These are phyloP conservation scores for Pandemis heparana DNA, from an alignment of 2,888 invertebrate genomes.

Conservation along the genomic window DNA sequence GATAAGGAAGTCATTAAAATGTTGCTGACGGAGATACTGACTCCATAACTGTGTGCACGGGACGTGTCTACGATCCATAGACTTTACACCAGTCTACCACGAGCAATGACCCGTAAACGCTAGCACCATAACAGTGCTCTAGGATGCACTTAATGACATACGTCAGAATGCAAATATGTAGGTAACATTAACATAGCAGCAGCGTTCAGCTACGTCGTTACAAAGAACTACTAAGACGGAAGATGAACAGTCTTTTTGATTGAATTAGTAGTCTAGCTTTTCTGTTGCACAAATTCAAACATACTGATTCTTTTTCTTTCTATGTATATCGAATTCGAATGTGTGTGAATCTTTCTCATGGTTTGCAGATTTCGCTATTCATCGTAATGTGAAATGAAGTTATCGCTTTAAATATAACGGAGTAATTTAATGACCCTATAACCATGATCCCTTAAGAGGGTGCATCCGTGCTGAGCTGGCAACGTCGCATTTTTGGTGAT, in stretches of 20 bases:
- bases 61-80: slow-evolving; percentile 23
- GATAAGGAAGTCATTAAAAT: slow-evolving; percentile 30
- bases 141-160: slow-evolving; percentile 22
- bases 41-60: slow-evolving; percentile 14
- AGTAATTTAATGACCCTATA: too few relatives aligned
- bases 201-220: background rate
- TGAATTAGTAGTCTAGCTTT: background rate
- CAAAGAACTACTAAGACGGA: background rate
- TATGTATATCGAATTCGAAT: too few relatives aligned
- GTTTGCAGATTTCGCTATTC: too few relatives aligned
- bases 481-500: too few relatives aligned
- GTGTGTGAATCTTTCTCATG: too few relatives aligned
- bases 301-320: background rate
- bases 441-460: too few relatives aligned
- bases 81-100: slow-evolving; percentile 14
- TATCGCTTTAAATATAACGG: too few relatives aligned
- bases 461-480: too few relatives aligned
- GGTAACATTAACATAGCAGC: too few relatives aligned
- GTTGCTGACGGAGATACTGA: slow-evolving; percentile 10
- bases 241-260: background rate
- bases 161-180: background rate
- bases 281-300: background rate
- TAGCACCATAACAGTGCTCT: background rate
- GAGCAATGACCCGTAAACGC: background rate
- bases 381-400: too few relatives aligned